Evolutionary conservation across 2,888 invertebrate species (phyloP).

Genomic region (Drosophila austrosaltans): DNA sequence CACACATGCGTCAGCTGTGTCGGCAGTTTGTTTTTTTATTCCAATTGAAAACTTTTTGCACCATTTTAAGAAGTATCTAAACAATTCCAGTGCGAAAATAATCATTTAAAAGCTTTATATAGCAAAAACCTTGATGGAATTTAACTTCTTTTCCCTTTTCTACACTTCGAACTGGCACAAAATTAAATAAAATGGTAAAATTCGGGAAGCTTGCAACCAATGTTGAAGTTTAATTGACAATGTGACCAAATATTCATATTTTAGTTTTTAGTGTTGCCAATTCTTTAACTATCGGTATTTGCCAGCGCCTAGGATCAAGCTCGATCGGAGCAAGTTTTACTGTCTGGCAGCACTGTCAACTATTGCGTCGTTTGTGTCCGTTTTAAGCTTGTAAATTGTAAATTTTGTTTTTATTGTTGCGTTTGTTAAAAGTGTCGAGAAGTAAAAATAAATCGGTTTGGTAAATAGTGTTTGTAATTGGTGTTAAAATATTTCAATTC

Average conservation of each 20-base stretch:
- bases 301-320: no score
- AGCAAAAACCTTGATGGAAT: background rate
- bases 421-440: background rate
- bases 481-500: background rate
- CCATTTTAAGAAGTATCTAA: background rate
- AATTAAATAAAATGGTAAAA: background rate
- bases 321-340: no score
- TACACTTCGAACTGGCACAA: background rate
- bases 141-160: background rate
- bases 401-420: background rate
- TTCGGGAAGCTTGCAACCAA: background rate
- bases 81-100: background rate
- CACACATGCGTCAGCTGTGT: background rate
- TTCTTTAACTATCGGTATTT: no score
- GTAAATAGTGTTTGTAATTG: background rate
- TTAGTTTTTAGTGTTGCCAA: no score
- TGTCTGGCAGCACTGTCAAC: no score
- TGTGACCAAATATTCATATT: background rate
- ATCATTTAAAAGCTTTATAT: background rate
- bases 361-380: background rate
- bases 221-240: background rate
- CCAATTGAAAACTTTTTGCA: slow-evolving; percentile 1
- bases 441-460: background rate
- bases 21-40: background rate
- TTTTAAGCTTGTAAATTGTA: background rate